Base-by-base conservation (phyloP, 1,140 invertebrate genomes). In the Vanessa tameamea region DNA sequence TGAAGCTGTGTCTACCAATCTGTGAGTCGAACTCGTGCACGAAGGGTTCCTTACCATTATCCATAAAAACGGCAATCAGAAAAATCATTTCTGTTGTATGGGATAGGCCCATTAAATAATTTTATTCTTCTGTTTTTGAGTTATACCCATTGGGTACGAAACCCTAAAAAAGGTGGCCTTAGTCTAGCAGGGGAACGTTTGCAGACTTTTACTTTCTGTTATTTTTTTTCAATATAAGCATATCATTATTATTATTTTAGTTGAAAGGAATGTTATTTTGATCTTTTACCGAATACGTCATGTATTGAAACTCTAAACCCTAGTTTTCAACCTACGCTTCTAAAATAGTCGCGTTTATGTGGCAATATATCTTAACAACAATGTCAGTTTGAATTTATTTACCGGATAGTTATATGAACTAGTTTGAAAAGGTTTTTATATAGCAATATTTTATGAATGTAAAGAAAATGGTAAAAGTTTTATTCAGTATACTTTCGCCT, bases 321-420 rank as follows among this genome's bases (percentile, higher is more conserved):
- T 61, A 59, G 23, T 12, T 59, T 59, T 59, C 55, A 26, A n/a
- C 55, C 55, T 59, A 59, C 55, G 55, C 55, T 14, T 59, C 20
- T 26, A 26, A 59, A 26, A 59, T 59, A 14, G 48, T 11, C 55
- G 9, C 14, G 2, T 26, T 59, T 59, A 59, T 59, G 2, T 59
- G 20, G 55, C 55, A n/a, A 26, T 59, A 59, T 59, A 59, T 59
- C 55, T 59, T 26, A 9, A 26, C 55, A 26, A 59, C 55, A 59
- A 26, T 59, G 55, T 59, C 15, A 53, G 55, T 26, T 20, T 59
- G 55, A 59, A 59, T 59, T 59, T 59, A 59, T 59, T 1, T 59
- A 20, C 53, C n/a, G 15, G 53, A 20, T 26, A 20, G 23, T 20
- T 13, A 20, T 26, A 59, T 26, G 55, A 59, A 59, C 55, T 23